Base-by-base conservation (phyloP, 92 coral and sea anemone species). In the Porites evermanni region DNA sequence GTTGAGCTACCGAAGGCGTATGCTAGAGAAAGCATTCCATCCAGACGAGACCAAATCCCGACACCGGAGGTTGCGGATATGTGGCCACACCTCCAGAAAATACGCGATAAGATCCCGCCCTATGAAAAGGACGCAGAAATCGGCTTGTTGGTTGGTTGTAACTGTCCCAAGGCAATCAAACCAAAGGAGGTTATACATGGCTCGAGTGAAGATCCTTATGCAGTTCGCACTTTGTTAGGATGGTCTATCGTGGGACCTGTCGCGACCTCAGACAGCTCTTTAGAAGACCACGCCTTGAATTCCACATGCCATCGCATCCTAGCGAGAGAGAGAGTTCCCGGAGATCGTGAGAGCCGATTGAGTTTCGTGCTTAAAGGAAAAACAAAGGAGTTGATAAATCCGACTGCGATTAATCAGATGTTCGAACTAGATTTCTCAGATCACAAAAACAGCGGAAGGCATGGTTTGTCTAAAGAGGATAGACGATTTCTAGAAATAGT, bases 171-270 rank as follows among this genome's bases (percentile, higher is more conserved):
- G 63, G 63, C 63, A 14, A 58, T 58, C 63, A 26, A 26, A 78
- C 93, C 95, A 1, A 79, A 54, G 32, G 89, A 93, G 16, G 93
- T 93, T 1, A 74, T 93, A 51, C 53, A 79, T 5, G 91, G 92
- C 18, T 84, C 78, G 89, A 74, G 81, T 38, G 81, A 56, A 8
- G 91, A 91, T 44, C 89, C 94, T 13, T 88, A 88, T 78, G 91
- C 93, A 24, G 82, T 91, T 12, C 29, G 88, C n/a, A 87, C 93
- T 38, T 50, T 71, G 21, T 77, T 91, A 8, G 91, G 93, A 51
- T 91, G 93, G 93, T 60, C 88, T 68, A 87, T 91, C 6, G 77
- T 91, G 5, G 91, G 93, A 76, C 93, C 93, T 8, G 85, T 84
- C n/a, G 18, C 17, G 50, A 18, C 90, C 0, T 19, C 79, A 60